These are phyloP conservation scores for Acyrthosiphon pisum DNA, from an alignment of 1,140 invertebrate species.

Conservation along the genomic window DNA sequence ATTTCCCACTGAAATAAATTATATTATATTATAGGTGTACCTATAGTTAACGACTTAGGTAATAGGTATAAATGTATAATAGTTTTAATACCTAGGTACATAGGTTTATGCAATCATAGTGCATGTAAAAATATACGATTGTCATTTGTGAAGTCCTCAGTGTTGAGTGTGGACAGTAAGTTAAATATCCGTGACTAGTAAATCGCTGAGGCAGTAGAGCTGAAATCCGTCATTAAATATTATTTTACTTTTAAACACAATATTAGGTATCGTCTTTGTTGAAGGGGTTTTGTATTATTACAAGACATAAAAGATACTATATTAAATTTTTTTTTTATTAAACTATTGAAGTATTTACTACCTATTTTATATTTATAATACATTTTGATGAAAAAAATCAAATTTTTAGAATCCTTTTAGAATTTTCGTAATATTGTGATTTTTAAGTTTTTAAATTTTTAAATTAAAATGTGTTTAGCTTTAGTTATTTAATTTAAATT, in stretches of 20 bases:
- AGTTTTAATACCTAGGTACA: no score
- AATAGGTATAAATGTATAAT: neutral
- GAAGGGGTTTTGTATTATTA: neutral
- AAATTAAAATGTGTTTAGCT: no score
- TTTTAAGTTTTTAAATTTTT: no score
- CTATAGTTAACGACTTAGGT: neutral
- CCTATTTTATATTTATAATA: no score
- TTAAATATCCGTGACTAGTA: neutral
- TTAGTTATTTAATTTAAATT: no score
- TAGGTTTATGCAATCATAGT: neutral
- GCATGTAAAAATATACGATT: neutral
- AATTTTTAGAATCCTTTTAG: no score
- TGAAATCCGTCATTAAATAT: conserved; percentile 25
- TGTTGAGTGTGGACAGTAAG: neutral
- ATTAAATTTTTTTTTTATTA: neutral
- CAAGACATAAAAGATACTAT: neutral
- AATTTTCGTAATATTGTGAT: no score
- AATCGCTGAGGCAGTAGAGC: neutral
- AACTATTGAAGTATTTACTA: no score
- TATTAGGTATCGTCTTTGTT: neutral
- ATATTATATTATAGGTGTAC: neutral
- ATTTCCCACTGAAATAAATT: neutral
- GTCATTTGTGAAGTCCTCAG: neutral
- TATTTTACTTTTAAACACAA: neutral
- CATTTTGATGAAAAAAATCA: no score